Conservation (phyloP, 2,888 invertebrate species). For the Lissonota sp. region DNA sequence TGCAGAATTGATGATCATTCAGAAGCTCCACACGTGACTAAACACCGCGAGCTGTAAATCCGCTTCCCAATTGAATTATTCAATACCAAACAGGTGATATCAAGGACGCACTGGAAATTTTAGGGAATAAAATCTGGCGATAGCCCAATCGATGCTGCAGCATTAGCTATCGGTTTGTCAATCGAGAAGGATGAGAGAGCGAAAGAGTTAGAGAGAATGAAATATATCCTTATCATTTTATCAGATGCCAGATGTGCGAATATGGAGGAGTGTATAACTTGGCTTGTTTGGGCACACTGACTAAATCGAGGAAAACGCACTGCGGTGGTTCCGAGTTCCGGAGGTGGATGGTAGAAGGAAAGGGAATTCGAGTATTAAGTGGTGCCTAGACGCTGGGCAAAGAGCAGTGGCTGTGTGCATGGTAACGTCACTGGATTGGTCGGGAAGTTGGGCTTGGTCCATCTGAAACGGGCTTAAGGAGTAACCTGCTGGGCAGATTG, state of each 20-base stretch:
- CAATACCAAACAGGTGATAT: constrained; percentile 61
- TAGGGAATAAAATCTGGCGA: background rate
- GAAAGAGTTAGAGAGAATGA: no score
- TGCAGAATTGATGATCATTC: constrained; percentile 37
- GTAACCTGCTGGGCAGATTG: constrained; percentile 78
- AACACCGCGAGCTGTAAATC: constrained; percentile 73
- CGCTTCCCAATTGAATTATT: constrained; percentile 76
- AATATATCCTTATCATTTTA: background rate
- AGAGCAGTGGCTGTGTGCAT: constrained; percentile 54
- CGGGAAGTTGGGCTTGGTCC: constrained; percentile 73
- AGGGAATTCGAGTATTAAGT: constrained; percentile 73
- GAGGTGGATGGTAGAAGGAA: constrained; percentile 49
- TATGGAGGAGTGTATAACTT: constrained; percentile 7
- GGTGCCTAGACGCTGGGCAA: constrained; percentile 70
- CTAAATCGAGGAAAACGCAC: constrained; percentile 26
- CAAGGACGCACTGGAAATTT: background rate
- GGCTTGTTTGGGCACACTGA: constrained; percentile 27
- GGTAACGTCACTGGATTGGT: constrained; percentile 56
- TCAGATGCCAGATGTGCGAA: background rate
- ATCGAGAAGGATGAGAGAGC: background rate
- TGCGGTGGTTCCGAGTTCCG: constrained; percentile 41
- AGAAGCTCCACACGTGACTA: constrained; percentile 69
- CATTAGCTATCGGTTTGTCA: background rate
- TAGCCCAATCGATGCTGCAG: background rate
- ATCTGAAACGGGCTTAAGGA: constrained; percentile 79